Evolutionary conservation across 92 coral and sea anemone species (phyloP), one percentile per base, ranked within the genome.

Genomic region (Phenganax subtilis): DNA sequence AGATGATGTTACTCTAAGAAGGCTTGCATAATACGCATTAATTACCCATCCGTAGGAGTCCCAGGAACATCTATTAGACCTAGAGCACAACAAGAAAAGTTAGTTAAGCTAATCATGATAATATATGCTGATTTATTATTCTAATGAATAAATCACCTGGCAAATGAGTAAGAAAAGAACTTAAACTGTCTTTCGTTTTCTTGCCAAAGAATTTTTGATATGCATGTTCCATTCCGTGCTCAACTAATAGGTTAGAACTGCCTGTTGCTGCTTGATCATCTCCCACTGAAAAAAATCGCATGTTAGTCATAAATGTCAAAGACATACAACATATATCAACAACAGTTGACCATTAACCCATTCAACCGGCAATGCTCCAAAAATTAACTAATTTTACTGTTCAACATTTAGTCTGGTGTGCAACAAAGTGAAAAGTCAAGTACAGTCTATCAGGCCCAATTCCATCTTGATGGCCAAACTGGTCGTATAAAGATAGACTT

Each of bases 151-250:
- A 7, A 61, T 77, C 90, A 94, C 98, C 98, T 70, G 98, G 97
- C 16, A 94, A 85, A 81, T 92, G 92, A 7, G 98, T 97, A 37
- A 94, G 89, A 84, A 94, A 94, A n/a, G 97, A 86, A 80, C 98
- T 94, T 29, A 94, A 80, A 44, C 93, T 89, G 72, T 94, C 98
- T 82, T 94, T 94, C 53, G 92, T 89, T 82, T 94, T 94, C 75
- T 92, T 94, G 74, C 97, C 91, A 84, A 91, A 91, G 71, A 89
- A 91, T 75, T 94, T 94, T 66, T 94, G 98, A 76, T 93, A 93
- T 7, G 91, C 87, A 83, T 94, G 96, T 25, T 94, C 97, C 27
- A 92, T 82, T 75, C 98, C 98, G 80, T 94, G 92, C 81, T 93
- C 84, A 10, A 93, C 97, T 9, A 92, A 85, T 51, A 92, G 89